Conservation (phyloP, 2,888 invertebrate species). For the Noctua comes region DNA sequence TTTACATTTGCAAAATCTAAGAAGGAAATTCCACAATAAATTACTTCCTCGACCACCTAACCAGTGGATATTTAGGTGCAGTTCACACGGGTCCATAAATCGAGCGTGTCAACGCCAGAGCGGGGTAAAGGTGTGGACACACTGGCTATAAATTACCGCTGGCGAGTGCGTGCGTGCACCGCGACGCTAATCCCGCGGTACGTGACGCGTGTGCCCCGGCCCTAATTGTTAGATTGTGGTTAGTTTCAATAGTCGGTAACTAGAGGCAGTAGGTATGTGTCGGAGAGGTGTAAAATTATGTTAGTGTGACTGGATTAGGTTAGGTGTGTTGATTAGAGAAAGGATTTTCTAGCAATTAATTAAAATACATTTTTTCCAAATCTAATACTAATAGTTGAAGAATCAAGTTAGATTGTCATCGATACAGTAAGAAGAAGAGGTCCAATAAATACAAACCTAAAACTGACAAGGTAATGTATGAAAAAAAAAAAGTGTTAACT, state of each 20-base stretch:
- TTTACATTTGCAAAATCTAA: neutral
- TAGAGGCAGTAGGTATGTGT: constrained; percentile 38
- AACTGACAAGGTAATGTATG: neutral
- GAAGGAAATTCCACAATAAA: constrained; percentile 6
- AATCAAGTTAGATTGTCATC: neutral
- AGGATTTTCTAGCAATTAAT: neutral
- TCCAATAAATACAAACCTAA: neutral
- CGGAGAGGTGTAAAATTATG: constrained; percentile 27
- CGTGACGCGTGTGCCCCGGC: constrained; percentile 74
- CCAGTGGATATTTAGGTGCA: constrained; percentile 69
- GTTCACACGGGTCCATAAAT: constrained; percentile 79
- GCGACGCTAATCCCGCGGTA: constrained; percentile 73
- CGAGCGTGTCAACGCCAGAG: constrained; percentile 79
- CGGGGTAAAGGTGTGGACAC: constrained; percentile 84
- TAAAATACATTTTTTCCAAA: neutral
- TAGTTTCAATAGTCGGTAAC: constrained; percentile 65
- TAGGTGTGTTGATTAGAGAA: constrained; percentile 26
- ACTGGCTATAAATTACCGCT: constrained; percentile 76
- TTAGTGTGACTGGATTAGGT: constrained; percentile 28
- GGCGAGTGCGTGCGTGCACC: constrained; percentile 79
- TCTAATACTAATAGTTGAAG: neutral
- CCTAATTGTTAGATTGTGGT: constrained; percentile 71
- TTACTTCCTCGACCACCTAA: constrained; percentile 29
- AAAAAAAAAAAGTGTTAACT: neutral
- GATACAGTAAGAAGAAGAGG: neutral